Evolutionary conservation across 1,140 invertebrate genomes (phyloP).

Genomic region (Drosophila orena): DNA sequence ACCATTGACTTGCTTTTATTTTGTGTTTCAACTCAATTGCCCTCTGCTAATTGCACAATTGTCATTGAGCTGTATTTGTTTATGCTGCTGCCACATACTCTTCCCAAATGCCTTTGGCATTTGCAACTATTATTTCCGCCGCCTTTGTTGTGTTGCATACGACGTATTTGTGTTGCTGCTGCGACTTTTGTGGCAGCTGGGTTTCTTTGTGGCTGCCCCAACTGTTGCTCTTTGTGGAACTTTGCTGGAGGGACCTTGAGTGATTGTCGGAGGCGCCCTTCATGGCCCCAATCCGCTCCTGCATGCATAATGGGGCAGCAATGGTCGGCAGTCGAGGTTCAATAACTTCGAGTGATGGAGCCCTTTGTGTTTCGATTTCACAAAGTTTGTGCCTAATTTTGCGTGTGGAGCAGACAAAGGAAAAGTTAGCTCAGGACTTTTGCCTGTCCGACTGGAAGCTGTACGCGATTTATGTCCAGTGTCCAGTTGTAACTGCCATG

Average conservation of each 20-base stretch:
- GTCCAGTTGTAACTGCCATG: slow-evolving; percentile 13
- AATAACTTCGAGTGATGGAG: slow-evolving; percentile 42
- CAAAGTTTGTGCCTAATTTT: slow-evolving; percentile 47
- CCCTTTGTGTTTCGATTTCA: slow-evolving; percentile 31
- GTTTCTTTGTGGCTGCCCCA: slow-evolving; percentile 5
- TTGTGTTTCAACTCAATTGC: slow-evolving; percentile 8
- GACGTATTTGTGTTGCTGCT: not conserved
- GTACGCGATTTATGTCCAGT: slow-evolving; percentile 60
- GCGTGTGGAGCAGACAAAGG: slow-evolving; percentile 23
- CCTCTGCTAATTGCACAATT: not conserved
- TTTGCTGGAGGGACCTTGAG: slow-evolving; percentile 26
- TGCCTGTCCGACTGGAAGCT: slow-evolving; percentile 41
- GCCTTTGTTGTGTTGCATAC: slow-evolving; percentile 5
- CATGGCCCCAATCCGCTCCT: not conserved
- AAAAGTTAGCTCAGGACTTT: slow-evolving; percentile 34
- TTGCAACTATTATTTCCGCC: slow-evolving; percentile 8
- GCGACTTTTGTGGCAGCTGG: not conserved
- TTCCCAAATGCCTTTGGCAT: not conserved
- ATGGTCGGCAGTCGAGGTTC: slow-evolving; percentile 36
- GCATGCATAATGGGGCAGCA: slow-evolving; percentile 28
- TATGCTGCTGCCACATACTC: not conserved
- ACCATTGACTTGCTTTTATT: no score
- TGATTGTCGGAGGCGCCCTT: no score
- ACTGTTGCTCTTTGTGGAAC: slow-evolving; percentile 10
- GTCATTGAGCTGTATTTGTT: not conserved